phyloP scores from a whole-genome alignment of 2,888 invertebrate species.

The Spilarctia lutea region DNA sequence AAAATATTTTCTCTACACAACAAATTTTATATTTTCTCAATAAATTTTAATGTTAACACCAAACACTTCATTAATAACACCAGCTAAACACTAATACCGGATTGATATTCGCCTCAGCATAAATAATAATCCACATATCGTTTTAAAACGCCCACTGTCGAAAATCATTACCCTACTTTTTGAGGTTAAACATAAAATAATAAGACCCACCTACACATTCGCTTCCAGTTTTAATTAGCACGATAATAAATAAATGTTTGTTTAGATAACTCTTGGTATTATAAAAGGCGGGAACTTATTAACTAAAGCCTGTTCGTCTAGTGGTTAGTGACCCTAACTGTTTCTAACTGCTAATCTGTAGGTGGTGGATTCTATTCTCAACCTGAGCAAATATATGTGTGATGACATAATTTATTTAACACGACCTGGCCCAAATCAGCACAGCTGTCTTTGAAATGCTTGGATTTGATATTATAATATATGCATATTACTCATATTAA shows the following conservation, averaged over 20 bases:
- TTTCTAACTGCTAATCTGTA: not conserved
- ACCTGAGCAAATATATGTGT: not conserved
- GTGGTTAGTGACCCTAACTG: not conserved
- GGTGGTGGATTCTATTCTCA: not conserved
- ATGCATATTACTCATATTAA: too few relatives aligned
- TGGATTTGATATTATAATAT: too few relatives aligned
- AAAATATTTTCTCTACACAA: not conserved
- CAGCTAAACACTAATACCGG: conserved; percentile 3
- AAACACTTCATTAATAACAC: conserved; percentile 5
- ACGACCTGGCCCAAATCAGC: too few relatives aligned
- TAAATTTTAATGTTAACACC: not conserved
- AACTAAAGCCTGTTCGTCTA: conserved; percentile 12
- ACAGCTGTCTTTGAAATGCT: too few relatives aligned
- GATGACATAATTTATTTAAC: too few relatives aligned
- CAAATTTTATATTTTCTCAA: not conserved
- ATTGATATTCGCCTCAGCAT: conserved; percentile 17
- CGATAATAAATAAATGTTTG: conserved; percentile 36
- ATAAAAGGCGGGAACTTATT: conserved; percentile 28
- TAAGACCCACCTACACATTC: conserved; percentile 32
- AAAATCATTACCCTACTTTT: conserved; percentile 36
- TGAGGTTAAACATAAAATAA: conserved; percentile 27
- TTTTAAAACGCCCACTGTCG: conserved; percentile 32
- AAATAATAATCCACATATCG: conserved; percentile 25
- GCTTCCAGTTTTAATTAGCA: conserved; percentile 42
- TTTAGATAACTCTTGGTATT: conserved; percentile 32